Evolutionary conservation across 2,797 vertebrate species (phyloP).

Genomic region (Basileuterus tristriatus): DNA sequence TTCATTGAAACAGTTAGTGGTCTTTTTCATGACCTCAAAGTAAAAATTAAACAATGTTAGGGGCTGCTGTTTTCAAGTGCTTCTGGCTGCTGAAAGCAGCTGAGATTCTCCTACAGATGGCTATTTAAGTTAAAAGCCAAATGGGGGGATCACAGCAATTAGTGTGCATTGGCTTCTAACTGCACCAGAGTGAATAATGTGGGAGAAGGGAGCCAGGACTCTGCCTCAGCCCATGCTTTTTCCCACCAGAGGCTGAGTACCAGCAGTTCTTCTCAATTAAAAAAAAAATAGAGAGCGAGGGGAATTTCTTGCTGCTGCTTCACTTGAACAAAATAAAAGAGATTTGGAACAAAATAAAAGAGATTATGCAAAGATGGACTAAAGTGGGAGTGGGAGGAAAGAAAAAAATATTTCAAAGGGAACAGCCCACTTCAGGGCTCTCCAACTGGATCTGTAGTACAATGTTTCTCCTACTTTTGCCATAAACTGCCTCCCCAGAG

Average conservation of each 20-base stretch:
- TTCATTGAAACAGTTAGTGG: conserved; percentile 59
- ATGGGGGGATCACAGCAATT: conserved; percentile 43
- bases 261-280: conserved; percentile 2
- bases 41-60: conserved; percentile 61
- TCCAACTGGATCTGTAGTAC: background rate
- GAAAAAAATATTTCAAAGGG: conserved; percentile 29
- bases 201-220: conserved; percentile 25
- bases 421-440: conserved; percentile 1
- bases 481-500: background rate
- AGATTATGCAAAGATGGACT: conserved; percentile 44
- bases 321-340: conserved; percentile 46
- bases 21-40: conserved; percentile 50
- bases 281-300: background rate
- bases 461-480: background rate
- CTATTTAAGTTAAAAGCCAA: conserved; percentile 59
- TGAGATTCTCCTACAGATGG: conserved; percentile 35
- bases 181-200: conserved; percentile 35
- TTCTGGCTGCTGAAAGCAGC: conserved; percentile 51
- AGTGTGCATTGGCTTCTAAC: conserved; percentile 7
- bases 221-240: conserved; percentile 1
- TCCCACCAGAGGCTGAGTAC: conserved; percentile 9
- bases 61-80: conserved; percentile 49
- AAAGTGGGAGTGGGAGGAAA: background rate
- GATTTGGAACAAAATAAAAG: conserved; percentile 47
- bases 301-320: conserved; percentile 27